Base-by-base conservation (phyloP, 2,888 invertebrate species). In the Phymatocera aterrima region DNA sequence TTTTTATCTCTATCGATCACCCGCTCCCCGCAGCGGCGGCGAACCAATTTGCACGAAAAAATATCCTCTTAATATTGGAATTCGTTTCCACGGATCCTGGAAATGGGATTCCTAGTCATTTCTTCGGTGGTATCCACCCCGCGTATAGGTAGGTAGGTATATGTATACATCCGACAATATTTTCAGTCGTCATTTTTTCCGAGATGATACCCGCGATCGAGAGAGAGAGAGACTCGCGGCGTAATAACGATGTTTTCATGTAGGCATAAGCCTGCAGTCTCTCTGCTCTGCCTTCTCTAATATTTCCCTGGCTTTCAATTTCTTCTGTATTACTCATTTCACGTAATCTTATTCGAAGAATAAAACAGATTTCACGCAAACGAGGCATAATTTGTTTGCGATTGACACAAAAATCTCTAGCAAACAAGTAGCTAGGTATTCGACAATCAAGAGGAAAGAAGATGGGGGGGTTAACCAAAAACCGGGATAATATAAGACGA, bases 21-120 rank as follows among this genome's bases (percentile, higher is more conserved):
- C 24, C 4, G 15, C 57, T 10, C 57, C 21, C 28, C 12, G 24
- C n/a, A n/a, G 8, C 57, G 12, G n/a, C 57, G 24, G 57, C 28
- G 5, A 57, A 28, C 57, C 57, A 64, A 64, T 37, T 31, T 37
- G 12, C 2, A 34, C 18, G 64, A 12, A 43, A 21, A 68, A 40
- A 65, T n/a, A 28, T 43, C 15, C 28, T 46, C 24, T 46, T n/a
- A n/a, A n/a, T n/a, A n/a, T 68, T 40, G 28, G 28, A 46, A 68
- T 68, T 43, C 46, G 24, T 43, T 43, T n/a, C n/a, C 43, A n/a
- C 46, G 46, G 28, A 68, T 12, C 68, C 68, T 46, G 21, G 68
- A 46, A 65, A 68, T 46, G 68, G 46, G 46, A 68, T 43, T 43
- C 46, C 18, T 28, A 68, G 46, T 46, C 24, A 68, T 68, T 68